A percentile compares a stretch with the other conserved stretches of the same genome.
phyloP scores from a whole-genome alignment of 2,888 invertebrate genomes.

The Tenodera sinensis region DNA sequence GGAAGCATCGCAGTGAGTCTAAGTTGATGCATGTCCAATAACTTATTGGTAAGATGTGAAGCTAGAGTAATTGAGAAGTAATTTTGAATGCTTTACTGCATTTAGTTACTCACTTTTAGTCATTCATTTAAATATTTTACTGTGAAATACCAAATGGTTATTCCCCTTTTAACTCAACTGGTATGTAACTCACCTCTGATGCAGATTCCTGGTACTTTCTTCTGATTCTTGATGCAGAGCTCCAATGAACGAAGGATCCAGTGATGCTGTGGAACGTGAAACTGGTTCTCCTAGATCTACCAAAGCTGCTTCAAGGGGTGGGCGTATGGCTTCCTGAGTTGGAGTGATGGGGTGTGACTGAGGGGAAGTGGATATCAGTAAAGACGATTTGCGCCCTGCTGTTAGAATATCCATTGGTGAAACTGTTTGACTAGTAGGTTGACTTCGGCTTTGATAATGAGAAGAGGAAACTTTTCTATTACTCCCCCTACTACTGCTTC shows the following conservation, averaged over 20 bases:
- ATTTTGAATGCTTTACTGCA: too few relatives aligned
- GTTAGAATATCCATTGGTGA: slow-evolving; percentile 29
- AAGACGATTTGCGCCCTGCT: slow-evolving; percentile 22
- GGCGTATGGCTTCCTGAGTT: slow-evolving; percentile 6
- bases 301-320: slow-evolving; percentile 26
- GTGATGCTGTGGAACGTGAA: background rate
- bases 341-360: background rate
- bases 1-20: too few relatives aligned
- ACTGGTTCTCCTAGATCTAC: slow-evolving; percentile 30
- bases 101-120: too few relatives aligned
- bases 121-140: too few relatives aligned
- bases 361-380: slow-evolving; percentile 20
- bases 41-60: too few relatives aligned
- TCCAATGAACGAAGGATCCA: background rate
- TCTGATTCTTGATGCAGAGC: background rate
- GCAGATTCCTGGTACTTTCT: background rate
- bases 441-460: slow-evolving; percentile 26
- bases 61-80: too few relatives aligned
- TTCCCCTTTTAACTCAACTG: too few relatives aligned
- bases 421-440: slow-evolving; percentile 31
- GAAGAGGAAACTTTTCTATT: background rate
- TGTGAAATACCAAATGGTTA: too few relatives aligned
- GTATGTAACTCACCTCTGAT: background rate
- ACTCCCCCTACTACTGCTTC: slow-evolving; percentile 18
- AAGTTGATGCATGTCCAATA: too few relatives aligned